A percentile compares a stretch with the other conserved stretches of the same genome.
phyloP scores from a whole-genome alignment of 2,113 vertebrate genomes.

The Panthera tigris region DNA sequence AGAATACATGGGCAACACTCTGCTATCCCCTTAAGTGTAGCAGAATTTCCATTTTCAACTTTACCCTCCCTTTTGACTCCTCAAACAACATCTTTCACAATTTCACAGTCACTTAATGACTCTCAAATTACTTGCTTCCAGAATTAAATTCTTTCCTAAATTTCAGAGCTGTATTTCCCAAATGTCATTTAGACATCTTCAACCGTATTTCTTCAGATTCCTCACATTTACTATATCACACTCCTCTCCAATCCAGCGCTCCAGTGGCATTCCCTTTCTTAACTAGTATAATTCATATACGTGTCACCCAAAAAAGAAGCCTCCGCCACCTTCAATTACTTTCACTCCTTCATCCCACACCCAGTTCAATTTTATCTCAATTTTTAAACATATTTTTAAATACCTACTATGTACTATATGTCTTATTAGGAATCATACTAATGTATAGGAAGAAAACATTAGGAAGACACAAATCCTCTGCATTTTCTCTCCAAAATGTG shows the following conservation, averaged over 20 bases:
- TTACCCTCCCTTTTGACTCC: not conserved
- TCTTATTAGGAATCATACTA: not conserved
- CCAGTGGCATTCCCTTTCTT: not conserved
- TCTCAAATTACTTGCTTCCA: not conserved
- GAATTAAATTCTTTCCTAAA: conserved; percentile 11
- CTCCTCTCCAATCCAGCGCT: not conserved
- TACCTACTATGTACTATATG: not conserved
- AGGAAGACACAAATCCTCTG: conserved; percentile 5
- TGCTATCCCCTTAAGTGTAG: not conserved
- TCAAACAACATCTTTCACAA: not conserved
- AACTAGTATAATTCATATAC: not conserved
- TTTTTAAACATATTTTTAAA: conserved; percentile 12
- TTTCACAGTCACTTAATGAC: not conserved
- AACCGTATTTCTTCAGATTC: not conserved
- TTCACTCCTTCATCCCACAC: not conserved
- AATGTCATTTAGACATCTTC: not conserved
- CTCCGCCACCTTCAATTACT: not conserved
- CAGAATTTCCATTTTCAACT: not conserved
- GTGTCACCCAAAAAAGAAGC: not conserved
- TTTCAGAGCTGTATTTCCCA: not conserved
- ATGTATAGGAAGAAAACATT: not conserved
- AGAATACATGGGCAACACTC: not conserved
- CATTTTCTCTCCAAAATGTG: conserved; percentile 23
- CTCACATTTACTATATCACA: not conserved
- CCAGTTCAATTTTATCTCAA: not conserved